Evolutionary conservation across 2,888 invertebrate genomes (phyloP).

Genomic region (Synergus japonicus): DNA sequence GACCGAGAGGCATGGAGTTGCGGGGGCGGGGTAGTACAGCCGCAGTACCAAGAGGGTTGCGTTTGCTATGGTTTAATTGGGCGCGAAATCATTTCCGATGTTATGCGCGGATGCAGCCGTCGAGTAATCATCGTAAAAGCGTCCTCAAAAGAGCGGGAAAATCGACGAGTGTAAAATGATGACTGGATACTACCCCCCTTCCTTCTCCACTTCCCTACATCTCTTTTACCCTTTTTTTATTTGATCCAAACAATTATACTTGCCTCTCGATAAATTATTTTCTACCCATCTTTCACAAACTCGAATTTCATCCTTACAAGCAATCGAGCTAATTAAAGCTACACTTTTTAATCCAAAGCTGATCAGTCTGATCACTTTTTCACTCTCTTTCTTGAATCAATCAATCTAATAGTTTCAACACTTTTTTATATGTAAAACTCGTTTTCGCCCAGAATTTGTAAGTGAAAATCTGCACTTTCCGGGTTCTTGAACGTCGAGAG

Average conservation of each 20-base stretch:
- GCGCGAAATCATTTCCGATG: slow-evolving; percentile 77
- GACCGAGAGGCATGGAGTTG: slow-evolving; percentile 51
- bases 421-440: neutral
- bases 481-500: neutral
- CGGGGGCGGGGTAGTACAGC: slow-evolving; percentile 56
- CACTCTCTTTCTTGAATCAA: too few species aligned
- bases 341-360: too few species aligned
- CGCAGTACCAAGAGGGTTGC: slow-evolving; percentile 62
- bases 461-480: neutral
- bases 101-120: slow-evolving; percentile 72
- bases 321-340: neutral
- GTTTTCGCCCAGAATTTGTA: neutral
- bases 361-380: too few species aligned
- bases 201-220: slow-evolving; percentile 40
- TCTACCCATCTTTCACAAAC: slow-evolving; percentile 8
- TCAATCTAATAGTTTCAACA: too few species aligned
- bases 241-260: slow-evolving; percentile 14
- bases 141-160: slow-evolving; percentile 64
- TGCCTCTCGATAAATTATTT: slow-evolving; percentile 36
- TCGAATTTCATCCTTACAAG: neutral
- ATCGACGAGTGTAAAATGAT: slow-evolving; percentile 25
- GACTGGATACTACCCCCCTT: slow-evolving; percentile 5
- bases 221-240: slow-evolving; percentile 42
- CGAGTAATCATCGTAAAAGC: slow-evolving; percentile 76
- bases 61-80: slow-evolving; percentile 76